Conservation (phyloP, 2,888 invertebrate species). For the Drosophila planitibia region DNA sequence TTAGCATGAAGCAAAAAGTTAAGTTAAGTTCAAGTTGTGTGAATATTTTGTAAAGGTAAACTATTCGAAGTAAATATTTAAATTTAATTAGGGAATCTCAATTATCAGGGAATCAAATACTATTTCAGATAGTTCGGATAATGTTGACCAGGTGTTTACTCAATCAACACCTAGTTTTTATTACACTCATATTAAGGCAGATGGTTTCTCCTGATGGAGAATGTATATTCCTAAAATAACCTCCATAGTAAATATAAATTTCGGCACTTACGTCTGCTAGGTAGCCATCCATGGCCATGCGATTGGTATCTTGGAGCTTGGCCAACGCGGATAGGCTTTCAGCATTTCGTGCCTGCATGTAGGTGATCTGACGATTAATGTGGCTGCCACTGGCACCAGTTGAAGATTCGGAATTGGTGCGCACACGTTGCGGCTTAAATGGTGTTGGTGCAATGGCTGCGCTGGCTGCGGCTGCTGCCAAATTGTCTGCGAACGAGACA, state of each 20-base stretch:
- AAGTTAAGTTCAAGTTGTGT: background rate
- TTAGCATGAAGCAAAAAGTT: background rate
- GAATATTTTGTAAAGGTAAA: background rate
- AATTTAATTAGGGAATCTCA: background rate
- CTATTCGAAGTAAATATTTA: background rate
- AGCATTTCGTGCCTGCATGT: conserved; percentile 80
- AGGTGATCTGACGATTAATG: conserved; percentile 76
- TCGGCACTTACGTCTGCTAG: conserved; percentile 82
- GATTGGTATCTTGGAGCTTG: conserved; percentile 75
- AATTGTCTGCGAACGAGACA: conserved; percentile 61
- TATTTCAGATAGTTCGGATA: background rate
- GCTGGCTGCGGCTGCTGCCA: background rate
- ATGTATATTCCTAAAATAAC: background rate
- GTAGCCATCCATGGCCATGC: conserved; percentile 85
- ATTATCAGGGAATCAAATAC: background rate
- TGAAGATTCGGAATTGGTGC: conserved; percentile 56
- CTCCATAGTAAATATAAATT: background rate
- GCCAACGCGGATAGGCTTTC: conserved; percentile 75
- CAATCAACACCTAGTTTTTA: background rate
- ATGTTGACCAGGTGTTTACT: background rate
- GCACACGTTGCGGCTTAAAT: conserved; percentile 16
- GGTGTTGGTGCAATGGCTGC: background rate
- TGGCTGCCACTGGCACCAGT: conserved; percentile 34
- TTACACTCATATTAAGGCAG: background rate
- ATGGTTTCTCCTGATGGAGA: background rate